Base-by-base conservation (phyloP, 64 coral and sea anemone genomes). In the Stylophora pistillata region DNA sequence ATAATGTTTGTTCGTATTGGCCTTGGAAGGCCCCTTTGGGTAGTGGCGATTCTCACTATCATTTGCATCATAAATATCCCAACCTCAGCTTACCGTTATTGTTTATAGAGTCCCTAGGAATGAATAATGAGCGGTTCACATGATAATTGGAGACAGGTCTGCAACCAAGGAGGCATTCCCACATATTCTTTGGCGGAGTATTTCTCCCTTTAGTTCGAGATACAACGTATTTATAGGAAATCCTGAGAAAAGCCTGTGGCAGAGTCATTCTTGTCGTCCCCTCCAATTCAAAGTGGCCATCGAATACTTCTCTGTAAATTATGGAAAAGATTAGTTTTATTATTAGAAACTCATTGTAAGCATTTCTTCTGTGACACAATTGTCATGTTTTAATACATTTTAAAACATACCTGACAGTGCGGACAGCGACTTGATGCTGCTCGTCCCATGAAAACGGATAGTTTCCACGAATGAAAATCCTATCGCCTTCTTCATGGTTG, bases 201-300 rank as follows among this genome's bases (percentile, higher is more conserved):
- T 81, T 64, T 5, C 59, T 74, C 41, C 86, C 30, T 57, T 30
- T 10, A 0, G 54, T 11, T 16, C 1, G 56, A 5, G 73, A 3
- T 21, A 89, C 77, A 11, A 32, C n/a, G 70, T 89, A 89, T 30
- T 89, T 89, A 37, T 89, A 89, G 17, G 76, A 15, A n/a, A 89
- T 57, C 15, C 10, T 74, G 9, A 1, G 0, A 0, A 11, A 0
- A 3, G 68, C 88, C 14, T 72, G 26, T 34, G 20, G 55, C 15
- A 81, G 4, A 7, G 63, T 69, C 13, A 89, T 21, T 27, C 29
- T 70, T 0, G 88, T 14, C 31, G 4, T 28, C 1, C 88, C 88
- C 59, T 79, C 31, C 15, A 89, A 16, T 14, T 81, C 14, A 55
- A 30, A 37, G 17, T 80, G 70, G 2, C 78, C 78, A 37, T 6